Percentiles rank a stretch among this genome's conserved stretches.
phyloP scores from a whole-genome alignment of 2,797 vertebrate species.

The Sebastes minor region DNA sequence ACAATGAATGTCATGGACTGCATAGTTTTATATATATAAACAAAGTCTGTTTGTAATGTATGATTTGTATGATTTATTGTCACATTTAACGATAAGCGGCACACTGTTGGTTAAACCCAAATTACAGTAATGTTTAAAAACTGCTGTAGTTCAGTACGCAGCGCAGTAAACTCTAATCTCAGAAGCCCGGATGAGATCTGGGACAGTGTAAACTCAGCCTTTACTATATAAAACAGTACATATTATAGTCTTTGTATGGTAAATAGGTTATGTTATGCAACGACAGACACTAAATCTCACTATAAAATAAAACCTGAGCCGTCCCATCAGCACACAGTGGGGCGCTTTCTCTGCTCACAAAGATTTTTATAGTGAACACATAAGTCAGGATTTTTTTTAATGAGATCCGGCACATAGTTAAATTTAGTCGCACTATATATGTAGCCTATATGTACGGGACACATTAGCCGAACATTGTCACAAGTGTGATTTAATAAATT shows the following conservation, averaged over 20 bases:
- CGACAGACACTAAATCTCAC: constrained; percentile 10
- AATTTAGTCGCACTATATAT: constrained; percentile 35
- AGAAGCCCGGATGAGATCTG: not conserved
- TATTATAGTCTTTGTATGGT: constrained; percentile 8
- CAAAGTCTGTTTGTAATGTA: constrained; percentile 60
- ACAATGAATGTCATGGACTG: constrained; percentile 64
- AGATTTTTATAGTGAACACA: constrained; percentile 17
- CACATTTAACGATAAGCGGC: constrained; percentile 39
- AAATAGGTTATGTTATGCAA: constrained; percentile 26
- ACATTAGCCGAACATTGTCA: constrained; percentile 29
- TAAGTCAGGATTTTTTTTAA: constrained; percentile 43
- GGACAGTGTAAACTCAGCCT: not conserved
- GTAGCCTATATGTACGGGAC: not conserved
- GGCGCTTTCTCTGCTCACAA: constrained; percentile 25
- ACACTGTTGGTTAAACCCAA: constrained; percentile 36
- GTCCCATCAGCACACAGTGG: constrained; percentile 37
- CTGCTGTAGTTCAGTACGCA: not conserved
- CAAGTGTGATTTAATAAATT: constrained; percentile 41
- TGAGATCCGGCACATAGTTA: constrained; percentile 32
- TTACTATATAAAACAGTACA: not conserved
- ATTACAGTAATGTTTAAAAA: constrained; percentile 26
- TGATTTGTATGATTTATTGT: constrained; percentile 53
- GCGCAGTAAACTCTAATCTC: not conserved
- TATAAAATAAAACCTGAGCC: constrained; percentile 29
- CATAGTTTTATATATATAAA: constrained; percentile 64